Evolutionary conservation across 1,140 invertebrate species (phyloP).

Genomic region (Bombus confusus): DNA sequence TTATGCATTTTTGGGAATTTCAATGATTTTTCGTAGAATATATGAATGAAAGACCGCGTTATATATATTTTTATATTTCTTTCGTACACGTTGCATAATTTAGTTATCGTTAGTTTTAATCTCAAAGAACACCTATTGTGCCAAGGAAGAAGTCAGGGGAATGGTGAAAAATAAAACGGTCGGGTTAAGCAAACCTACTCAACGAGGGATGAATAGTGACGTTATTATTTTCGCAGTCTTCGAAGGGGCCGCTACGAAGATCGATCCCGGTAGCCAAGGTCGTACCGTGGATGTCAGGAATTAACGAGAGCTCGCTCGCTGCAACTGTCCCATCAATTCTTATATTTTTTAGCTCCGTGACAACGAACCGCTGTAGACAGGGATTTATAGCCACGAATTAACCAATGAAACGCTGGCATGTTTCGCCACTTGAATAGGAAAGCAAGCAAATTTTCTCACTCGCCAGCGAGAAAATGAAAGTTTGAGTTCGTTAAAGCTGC

Average conservation of each 20-base stretch:
- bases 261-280: constrained; percentile 19
- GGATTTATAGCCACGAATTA: constrained; percentile 16
- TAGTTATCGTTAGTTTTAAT: too few relatives aligned
- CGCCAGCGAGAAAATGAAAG: background rate
- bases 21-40: too few relatives aligned
- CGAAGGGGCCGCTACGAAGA: constrained; percentile 22
- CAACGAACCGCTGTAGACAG: too few relatives aligned
- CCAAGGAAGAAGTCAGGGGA: background rate
- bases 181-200: background rate
- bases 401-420: background rate
- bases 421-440: background rate
- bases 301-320: background rate
- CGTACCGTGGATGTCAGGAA: background rate
- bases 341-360: background rate
- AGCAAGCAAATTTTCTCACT: background rate
- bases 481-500: background rate
- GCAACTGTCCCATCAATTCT: constrained; percentile 13
- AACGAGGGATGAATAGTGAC: background rate
- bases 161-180: background rate
- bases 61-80: too few relatives aligned
- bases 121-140: too few relatives aligned
- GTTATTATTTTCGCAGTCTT: constrained; percentile 36
- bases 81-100: too few relatives aligned
- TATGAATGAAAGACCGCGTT: too few relatives aligned
- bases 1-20: too few relatives aligned